These are phyloP conservation scores for Melipona quadrifasciata DNA, from an alignment of 1,140 invertebrate genomes.

Conservation along the genomic window DNA sequence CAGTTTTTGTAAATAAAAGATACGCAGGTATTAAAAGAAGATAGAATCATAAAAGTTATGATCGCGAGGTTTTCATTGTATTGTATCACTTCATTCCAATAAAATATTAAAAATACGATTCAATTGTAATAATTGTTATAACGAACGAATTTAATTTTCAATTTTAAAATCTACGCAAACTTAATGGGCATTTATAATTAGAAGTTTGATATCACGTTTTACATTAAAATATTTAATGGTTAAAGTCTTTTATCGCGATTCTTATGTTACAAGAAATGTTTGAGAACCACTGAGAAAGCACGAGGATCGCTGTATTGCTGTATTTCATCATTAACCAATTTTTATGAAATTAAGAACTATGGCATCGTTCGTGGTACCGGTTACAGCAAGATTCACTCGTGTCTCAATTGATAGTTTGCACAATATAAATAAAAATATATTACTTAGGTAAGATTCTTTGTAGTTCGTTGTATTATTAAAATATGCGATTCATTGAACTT, in stretches of 20 bases:
- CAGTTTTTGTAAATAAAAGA: slow-evolving; percentile 62
- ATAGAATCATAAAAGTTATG: slow-evolving; percentile 37
- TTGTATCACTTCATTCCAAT: slow-evolving; percentile 69
- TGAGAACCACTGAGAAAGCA: slow-evolving; percentile 53
- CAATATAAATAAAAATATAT: slow-evolving; percentile 64
- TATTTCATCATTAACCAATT: slow-evolving; percentile 47
- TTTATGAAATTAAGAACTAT: slow-evolving; percentile 53
- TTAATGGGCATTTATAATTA: background rate
- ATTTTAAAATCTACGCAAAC: background rate
- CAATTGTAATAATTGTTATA: slow-evolving; percentile 9
- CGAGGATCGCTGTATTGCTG: slow-evolving; percentile 45
- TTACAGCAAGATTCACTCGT: slow-evolving; percentile 66
- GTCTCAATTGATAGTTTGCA: slow-evolving; percentile 70
- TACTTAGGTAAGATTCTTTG: slow-evolving; percentile 64
- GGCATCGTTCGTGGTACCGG: slow-evolving; percentile 71
- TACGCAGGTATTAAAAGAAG: slow-evolving; percentile 33
- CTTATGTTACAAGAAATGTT: background rate
- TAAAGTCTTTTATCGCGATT: background rate
- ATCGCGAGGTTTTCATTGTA: slow-evolving; percentile 59
- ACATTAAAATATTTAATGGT: background rate
- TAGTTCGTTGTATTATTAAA: background rate
- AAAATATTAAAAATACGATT: slow-evolving; percentile 55
- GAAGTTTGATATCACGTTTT: slow-evolving; percentile 5
- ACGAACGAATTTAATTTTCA: slow-evolving; percentile 5
- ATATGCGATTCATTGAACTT: background rate